A percentile compares a stretch with the other conserved stretches of the same genome.
phyloP scores from a whole-genome alignment of 64 coral and sea anemone species.

The Montipora capricornis region DNA sequence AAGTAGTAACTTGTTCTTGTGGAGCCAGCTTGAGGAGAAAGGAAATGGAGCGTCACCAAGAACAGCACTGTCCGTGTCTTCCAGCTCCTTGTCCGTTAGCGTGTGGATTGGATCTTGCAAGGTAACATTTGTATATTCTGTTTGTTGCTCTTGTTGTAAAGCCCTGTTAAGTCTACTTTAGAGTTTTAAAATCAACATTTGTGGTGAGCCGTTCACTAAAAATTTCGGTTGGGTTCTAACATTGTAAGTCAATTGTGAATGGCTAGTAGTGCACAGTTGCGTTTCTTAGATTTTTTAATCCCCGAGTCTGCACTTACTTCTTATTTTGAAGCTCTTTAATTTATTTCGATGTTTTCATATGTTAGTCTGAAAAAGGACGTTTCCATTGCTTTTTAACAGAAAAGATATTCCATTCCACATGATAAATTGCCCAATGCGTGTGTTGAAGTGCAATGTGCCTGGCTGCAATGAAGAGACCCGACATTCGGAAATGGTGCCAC shows the following conservation, averaged over 20 bases:
- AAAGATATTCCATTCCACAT: background rate
- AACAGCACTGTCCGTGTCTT: constrained; percentile 25
- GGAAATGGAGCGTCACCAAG: constrained; percentile 19
- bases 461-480: background rate
- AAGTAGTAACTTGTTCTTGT: background rate
- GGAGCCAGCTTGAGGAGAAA: background rate
- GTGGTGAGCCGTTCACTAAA: too few species aligned
- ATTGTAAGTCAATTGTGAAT: too few species aligned
- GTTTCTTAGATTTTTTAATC: too few species aligned
- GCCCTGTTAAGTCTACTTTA: too few species aligned
- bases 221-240: too few species aligned
- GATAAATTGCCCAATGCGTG: background rate
- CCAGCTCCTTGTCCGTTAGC: background rate
- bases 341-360: too few species aligned
- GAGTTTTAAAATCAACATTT: too few species aligned
- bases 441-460: background rate
- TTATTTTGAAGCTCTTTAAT: too few species aligned
- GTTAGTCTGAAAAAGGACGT: background rate
- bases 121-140: background rate
- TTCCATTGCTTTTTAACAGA: background rate
- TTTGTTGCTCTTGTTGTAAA: background rate
- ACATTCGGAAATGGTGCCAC: background rate
- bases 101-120: background rate
- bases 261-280: too few species aligned
- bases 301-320: too few species aligned